Base-by-base conservation (phyloP, 2,113 vertebrate genomes). In the Solea solea region DNA sequence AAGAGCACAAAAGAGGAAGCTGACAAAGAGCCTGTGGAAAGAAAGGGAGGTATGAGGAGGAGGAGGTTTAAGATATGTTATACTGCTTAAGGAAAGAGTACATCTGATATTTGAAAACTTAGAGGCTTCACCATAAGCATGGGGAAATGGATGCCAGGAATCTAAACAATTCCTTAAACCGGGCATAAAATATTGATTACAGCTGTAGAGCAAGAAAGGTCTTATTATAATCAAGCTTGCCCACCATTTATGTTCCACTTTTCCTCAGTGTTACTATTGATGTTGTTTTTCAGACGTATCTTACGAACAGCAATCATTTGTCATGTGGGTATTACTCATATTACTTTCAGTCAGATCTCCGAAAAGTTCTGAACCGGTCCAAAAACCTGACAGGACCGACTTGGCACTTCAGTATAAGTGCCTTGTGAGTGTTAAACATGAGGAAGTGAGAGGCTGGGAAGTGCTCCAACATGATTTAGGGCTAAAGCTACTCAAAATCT, bases 21-120 rank as follows among this genome's bases (percentile, higher is more conserved):
- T 68, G 72, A 89, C 88, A 90, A 87, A 78, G 88, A 75, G 75
- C 60, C 72, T 4, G 44, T 39, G 70, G 74, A 81, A 76, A 80
- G 64, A 80, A 77, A 83, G 59, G 41, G 52, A 55, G 59, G 74
- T 7, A 25, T 44, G 34, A 34, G 39, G 52, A 25, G 64, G 63
- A 77, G 64, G 80, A 41, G 61, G 70, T 54, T 73, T 16, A 48
- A 66, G 77, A 56, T 66, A 64, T 56, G 83, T 72, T 57, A 39
- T 44, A 48, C 60, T 48, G 40, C 76, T 80, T 52, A 28, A 56
- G 49, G 57, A 41, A 60, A 41, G 65, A 48, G 42, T 34, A 16
- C 60, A 73, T 66, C 74, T 79, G 63, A n/a, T 49, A 49, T 72
- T 71, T 76, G 48, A 80, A 73, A 64, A 78, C 25, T 64, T 57